Evolutionary conservation across 1,140 invertebrate species (phyloP).

Genomic region (Aphelenchoides avenae): DNA sequence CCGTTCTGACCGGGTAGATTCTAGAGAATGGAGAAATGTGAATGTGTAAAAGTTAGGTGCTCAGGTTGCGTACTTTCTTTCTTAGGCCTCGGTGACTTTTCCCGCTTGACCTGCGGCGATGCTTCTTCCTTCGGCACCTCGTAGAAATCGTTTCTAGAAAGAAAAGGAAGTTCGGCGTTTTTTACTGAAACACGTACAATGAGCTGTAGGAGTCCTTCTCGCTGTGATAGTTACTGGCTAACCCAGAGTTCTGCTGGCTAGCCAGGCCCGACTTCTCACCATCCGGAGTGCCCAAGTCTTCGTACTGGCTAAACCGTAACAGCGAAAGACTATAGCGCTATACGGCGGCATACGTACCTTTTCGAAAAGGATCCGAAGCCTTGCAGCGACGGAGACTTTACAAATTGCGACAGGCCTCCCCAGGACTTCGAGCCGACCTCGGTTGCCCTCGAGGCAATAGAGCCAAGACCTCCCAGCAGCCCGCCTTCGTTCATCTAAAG

Average conservation of each 20-base stretch:
- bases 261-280: background rate
- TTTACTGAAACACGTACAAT: constrained; percentile 7
- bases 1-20: no score
- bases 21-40: no score
- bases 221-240: constrained; percentile 10
- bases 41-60: no score
- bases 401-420: constrained; percentile 50
- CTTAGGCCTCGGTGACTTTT: no score
- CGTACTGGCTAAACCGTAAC: constrained; percentile 51
- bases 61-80: no score
- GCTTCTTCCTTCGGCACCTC: no score
- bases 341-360: no score
- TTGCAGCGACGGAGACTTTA: constrained; percentile 55
- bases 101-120: no score
- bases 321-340: no score
- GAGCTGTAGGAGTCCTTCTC: constrained; percentile 22
- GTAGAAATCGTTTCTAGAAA: constrained; percentile 19
- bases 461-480: constrained; percentile 38
- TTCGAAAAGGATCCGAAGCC: constrained; percentile 33
- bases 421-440: constrained; percentile 56
- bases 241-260: no score
- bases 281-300: constrained; percentile 38
- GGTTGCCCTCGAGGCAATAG: constrained; percentile 43
- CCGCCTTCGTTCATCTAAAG: constrained; percentile 43
- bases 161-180: constrained; percentile 19